phyloP scores from a whole-genome alignment of 2,113 vertebrate species.

The Embiotoca jacksoni region DNA sequence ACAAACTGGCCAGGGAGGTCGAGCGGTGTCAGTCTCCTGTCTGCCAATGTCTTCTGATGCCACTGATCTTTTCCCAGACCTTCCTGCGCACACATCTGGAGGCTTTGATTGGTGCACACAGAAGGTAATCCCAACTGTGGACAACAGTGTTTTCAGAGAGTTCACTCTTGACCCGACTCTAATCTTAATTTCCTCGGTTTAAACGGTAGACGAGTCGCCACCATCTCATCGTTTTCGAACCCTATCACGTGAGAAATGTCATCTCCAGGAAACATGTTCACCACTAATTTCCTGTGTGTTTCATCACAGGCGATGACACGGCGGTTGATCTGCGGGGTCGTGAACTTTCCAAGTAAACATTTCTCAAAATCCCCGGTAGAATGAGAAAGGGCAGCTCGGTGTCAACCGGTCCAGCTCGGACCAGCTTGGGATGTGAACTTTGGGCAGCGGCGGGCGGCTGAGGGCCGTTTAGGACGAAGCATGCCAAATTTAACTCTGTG shows the following conservation, averaged over 20 bases:
- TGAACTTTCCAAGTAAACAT: conserved; percentile 80
- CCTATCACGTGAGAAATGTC: conserved; percentile 17
- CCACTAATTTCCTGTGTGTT: conserved; percentile 57
- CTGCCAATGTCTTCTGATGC: conserved; percentile 24
- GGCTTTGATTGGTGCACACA: background rate
- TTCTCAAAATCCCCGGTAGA: conserved; percentile 73
- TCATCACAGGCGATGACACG: conserved; percentile 35
- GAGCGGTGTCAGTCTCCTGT: conserved; percentile 54
- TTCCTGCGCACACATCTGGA: background rate
- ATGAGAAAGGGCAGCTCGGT: conserved; percentile 70
- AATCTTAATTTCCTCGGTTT: background rate
- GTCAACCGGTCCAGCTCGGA: conserved; percentile 66
- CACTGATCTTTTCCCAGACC: background rate
- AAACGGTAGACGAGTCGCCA: background rate
- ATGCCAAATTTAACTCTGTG: conserved; percentile 62
- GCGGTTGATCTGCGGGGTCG: conserved; percentile 67
- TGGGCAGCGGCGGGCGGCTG: conserved; percentile 52
- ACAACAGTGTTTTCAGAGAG: conserved; percentile 21
- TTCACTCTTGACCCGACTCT: conserved; percentile 24
- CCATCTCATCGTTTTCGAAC: background rate
- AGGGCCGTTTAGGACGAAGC: conserved; percentile 58
- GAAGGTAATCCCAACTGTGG: background rate
- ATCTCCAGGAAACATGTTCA: conserved; percentile 28
- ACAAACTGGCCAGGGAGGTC: conserved; percentile 71
- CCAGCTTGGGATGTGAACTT: conserved; percentile 76